These are phyloP conservation scores for Idaea biselata DNA, from an alignment of 2,888 invertebrate species.

Conservation along the genomic window DNA sequence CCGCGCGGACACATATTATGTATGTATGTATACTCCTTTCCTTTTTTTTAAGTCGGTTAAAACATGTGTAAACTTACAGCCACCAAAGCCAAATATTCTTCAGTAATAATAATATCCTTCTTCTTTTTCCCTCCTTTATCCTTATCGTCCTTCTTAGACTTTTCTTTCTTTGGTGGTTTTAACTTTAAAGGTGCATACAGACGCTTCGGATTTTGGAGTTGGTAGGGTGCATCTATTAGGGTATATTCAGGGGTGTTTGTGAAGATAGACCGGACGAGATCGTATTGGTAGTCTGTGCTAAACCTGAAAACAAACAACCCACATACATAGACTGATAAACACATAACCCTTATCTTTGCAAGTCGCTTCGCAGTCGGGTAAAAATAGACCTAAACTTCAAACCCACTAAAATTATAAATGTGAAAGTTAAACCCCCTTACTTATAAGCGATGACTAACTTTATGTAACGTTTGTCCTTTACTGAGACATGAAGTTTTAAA, in stretches of 20 bases:
- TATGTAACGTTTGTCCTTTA: too few species aligned
- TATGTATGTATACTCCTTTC: too few species aligned
- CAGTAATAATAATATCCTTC: conserved; percentile 49
- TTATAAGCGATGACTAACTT: too few species aligned
- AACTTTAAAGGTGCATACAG: conserved; percentile 47
- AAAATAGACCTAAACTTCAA: too few species aligned
- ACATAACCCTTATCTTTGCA: neutral
- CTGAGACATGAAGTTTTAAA: too few species aligned
- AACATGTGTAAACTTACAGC: conserved; percentile 40
- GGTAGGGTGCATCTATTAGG: conserved; percentile 55
- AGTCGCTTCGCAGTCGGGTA: too few species aligned
- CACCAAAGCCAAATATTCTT: conserved; percentile 55
- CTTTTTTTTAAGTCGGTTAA: too few species aligned
- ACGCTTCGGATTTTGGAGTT: conserved; percentile 54
- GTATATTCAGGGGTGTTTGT: conserved; percentile 58
- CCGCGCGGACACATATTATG: too few species aligned
- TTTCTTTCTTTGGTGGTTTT: conserved; percentile 48
- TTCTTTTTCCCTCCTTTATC: conserved; percentile 36
- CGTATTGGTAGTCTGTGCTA: conserved; percentile 68
- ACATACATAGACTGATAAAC: too few species aligned
- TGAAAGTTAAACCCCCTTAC: too few species aligned
- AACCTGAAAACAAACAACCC: conserved; percentile 59
- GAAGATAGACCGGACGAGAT: conserved; percentile 64
- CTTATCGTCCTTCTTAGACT: conserved; percentile 47
- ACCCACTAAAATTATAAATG: too few species aligned